These are phyloP conservation scores for Agelas oroides DNA, from an alignment of 37 sponge, comb jelly and placozoan species.

Conservation along the genomic window DNA sequence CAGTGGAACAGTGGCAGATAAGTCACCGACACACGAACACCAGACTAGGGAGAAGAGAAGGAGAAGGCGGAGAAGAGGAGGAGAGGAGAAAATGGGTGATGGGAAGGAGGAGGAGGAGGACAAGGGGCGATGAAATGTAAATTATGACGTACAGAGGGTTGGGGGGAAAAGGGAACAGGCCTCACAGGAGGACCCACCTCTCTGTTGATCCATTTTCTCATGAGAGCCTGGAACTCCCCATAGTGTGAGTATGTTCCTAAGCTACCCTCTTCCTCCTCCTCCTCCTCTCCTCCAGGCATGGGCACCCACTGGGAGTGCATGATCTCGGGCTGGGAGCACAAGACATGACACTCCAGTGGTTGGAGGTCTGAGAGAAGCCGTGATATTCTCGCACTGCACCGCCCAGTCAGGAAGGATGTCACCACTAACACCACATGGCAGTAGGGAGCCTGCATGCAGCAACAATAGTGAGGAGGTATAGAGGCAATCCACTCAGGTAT, in stretches of 20 bases:
- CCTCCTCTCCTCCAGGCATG: constrained; percentile 18
- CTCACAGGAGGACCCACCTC: no score
- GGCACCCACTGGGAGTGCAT: constrained; percentile 44
- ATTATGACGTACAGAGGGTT: no score
- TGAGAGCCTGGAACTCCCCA: constrained; percentile 64
- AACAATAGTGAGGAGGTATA: not conserved
- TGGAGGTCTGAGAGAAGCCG: constrained; percentile 55
- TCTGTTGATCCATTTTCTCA: constrained; percentile 72
- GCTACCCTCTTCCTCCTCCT: not conserved
- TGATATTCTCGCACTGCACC: constrained; percentile 21
- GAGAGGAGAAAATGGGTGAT: not conserved
- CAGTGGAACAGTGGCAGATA: constrained; percentile 65
- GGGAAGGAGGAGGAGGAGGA: no score
- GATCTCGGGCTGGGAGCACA: constrained; percentile 47
- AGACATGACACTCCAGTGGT: constrained; percentile 61
- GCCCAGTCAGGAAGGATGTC: constrained; percentile 35
- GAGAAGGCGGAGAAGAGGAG: not conserved
- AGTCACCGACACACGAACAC: constrained; percentile 41
- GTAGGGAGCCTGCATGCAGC: constrained; percentile 53
- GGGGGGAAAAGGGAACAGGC: no score
- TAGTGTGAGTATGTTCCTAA: constrained; percentile 66
- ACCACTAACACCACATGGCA: constrained; percentile 62
- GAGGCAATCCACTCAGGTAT: not conserved
- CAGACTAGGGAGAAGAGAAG: constrained; percentile 27
- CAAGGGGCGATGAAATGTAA: no score